A percentile compares a stretch with the other conserved stretches of the same genome.
phyloP scores from a whole-genome alignment of 2,888 invertebrate species.

The Carterocephalus palaemon region DNA sequence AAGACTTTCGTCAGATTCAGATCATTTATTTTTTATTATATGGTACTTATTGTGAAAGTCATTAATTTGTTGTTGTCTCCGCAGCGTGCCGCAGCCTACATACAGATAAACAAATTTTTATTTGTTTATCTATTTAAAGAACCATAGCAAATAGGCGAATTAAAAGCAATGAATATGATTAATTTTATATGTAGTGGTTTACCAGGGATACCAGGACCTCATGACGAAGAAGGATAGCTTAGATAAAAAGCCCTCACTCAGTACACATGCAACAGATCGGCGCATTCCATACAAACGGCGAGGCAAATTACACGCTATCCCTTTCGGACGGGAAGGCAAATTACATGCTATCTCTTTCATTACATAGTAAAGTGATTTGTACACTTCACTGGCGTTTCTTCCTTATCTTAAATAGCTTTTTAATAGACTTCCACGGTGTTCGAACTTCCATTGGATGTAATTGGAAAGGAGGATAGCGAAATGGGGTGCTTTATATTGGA shows the following conservation, averaged over 20 bases:
- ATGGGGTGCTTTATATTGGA: conserved; percentile 4
- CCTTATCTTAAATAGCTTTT: conserved; percentile 25
- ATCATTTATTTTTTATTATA: too few relatives aligned
- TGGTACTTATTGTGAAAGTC: too few relatives aligned
- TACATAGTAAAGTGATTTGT: conserved; percentile 25
- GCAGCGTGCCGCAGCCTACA: too few relatives aligned
- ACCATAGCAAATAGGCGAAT: too few relatives aligned
- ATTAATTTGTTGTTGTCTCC: too few relatives aligned
- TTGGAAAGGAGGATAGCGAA: conserved; percentile 16
- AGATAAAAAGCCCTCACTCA: conserved; percentile 13
- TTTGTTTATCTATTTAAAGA: too few relatives aligned
- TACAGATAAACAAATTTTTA: too few relatives aligned
- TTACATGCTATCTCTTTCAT: conserved; percentile 25
- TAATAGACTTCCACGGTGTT: conserved; percentile 24
- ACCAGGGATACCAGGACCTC: conserved; percentile 12
- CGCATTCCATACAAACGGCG: conserved; percentile 17
- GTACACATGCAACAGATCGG: conserved; percentile 11
- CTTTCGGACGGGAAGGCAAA: conserved; percentile 20
- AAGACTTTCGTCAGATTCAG: too few relatives aligned
- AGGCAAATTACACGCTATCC: conserved; percentile 22
- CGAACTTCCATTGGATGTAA: conserved; percentile 13
- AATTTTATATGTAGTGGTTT: too few relatives aligned
- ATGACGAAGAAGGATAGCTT: conserved; percentile 14
- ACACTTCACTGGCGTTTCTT: conserved; percentile 21
- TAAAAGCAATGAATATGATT: too few relatives aligned